Percentiles rank a stretch among this genome's conserved stretches.
phyloP scores from a whole-genome alignment of 2,113 vertebrate genomes.

The Rhinolophus sinicus region DNA sequence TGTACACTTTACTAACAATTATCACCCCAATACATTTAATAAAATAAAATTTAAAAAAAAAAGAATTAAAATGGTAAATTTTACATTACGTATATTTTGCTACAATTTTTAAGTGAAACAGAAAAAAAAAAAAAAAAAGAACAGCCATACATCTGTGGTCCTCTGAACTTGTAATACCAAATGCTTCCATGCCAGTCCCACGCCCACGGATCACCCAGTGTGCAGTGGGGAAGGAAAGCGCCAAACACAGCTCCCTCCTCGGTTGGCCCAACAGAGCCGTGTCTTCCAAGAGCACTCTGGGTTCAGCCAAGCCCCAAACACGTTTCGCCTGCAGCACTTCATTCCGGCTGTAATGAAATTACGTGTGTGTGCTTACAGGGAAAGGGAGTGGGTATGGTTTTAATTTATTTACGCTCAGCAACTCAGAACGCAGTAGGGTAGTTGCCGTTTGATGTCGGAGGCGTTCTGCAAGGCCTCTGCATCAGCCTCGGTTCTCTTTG shows the following conservation, averaged over 20 bases:
- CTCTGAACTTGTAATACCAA: neutral
- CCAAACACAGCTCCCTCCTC: neutral
- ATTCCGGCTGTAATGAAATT: conserved; percentile 65
- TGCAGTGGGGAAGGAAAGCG: neutral
- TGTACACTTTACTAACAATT: too few relatives aligned
- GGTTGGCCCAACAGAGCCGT: neutral
- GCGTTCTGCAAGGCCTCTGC: neutral
- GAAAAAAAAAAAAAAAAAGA: neutral
- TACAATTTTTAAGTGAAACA: neutral
- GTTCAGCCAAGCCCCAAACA: conserved; percentile 72
- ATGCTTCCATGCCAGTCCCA: neutral
- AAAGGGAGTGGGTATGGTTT: conserved; percentile 47
- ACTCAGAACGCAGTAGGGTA: neutral
- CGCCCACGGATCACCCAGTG: fast-evolving
- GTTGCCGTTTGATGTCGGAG: conserved; percentile 18
- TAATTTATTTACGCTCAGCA: conserved; percentile 48
- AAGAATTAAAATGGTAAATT: neutral
- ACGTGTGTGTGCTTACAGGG: conserved; percentile 25
- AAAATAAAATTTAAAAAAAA: too few relatives aligned
- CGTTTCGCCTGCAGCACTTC: conserved; percentile 7
- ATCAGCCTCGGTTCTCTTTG: neutral
- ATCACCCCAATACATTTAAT: too few relatives aligned
- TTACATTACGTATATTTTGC: neutral
- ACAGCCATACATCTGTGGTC: fast-evolving
- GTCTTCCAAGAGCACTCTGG: conserved; percentile 35